These are phyloP conservation scores for Molothrus aeneus DNA, from an alignment of 2,797 vertebrate species.

Conservation along the genomic window DNA sequence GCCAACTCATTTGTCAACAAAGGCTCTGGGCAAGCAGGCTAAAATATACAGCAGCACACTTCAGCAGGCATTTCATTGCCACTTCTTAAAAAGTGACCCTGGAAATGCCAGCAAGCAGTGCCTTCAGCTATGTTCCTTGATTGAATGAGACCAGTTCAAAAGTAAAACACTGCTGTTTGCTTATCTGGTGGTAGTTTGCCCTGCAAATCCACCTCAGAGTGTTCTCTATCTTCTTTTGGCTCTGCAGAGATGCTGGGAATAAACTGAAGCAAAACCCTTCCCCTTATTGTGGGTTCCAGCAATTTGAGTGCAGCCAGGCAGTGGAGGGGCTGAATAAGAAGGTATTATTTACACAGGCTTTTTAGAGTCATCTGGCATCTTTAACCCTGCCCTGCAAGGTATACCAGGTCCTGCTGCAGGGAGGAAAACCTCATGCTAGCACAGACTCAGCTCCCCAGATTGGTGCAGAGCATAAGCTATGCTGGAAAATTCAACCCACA, in stretches of 20 bases:
- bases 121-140: neutral
- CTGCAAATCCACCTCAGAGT: neutral
- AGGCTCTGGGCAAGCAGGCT: neutral
- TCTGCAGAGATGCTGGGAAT: conserved; percentile 6
- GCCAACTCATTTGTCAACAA: conserved; percentile 36
- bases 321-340: neutral
- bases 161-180: neutral
- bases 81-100: neutral
- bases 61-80: neutral
- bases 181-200: neutral
- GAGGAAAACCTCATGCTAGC: neutral
- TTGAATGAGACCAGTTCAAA: neutral
- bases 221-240: neutral
- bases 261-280: neutral
- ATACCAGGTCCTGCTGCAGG: neutral
- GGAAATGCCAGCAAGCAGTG: neutral
- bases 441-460: neutral
- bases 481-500: neutral
- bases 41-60: neutral
- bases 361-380: neutral
- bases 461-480: accelerated
- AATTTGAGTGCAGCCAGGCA: neutral
- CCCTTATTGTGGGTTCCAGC: neutral
- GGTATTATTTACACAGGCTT: neutral
- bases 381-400: neutral